Base-by-base conservation (phyloP, 2,888 invertebrate genomes). In the Lampropteryx suffumata region DNA sequence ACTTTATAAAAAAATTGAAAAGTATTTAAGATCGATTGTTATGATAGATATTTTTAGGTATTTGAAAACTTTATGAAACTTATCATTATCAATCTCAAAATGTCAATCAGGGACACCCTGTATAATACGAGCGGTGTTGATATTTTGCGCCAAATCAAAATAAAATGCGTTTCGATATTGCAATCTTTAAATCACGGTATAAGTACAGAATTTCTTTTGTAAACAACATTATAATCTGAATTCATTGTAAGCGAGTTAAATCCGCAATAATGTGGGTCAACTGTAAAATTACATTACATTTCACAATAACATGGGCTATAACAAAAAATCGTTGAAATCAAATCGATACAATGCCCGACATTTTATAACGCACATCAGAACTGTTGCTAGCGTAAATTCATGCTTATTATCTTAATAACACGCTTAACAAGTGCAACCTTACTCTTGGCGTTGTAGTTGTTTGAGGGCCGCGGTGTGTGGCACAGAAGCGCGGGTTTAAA, bases 281-380 rank as follows among this genome's bases (percentile, higher is more conserved):
- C 55, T 42, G 50, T 40, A 55, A 58, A 58, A 55, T 52, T 51
- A 56, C 54, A 57, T 60, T 59, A 65, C 59, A 64, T 69, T 63
- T 60, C 57, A 52, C 55, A 63, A 61, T 59, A 67, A 72, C 66
- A 67, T 57, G 65, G 69, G 71, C 71, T 71, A 79, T 70, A 76
- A 75, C 69, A 69, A 68, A 67, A 24, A 67, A 64, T 55, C 59
- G 57, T 71, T 65, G 67, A 72, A 72, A 73, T 68, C 72, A 70
- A 65, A 41, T 35, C 48, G 33, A 30, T n/a, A 41, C 40, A 50
- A 35, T 45, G 2, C 13, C 11, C 32, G 35, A 13, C 26, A 13
- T 10, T 35, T 45, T 1, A 13, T 11, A 6, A 26, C 26, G 39
- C 44, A 34, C 34, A 1, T 24, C 2, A 12, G 6, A 21, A 39